phyloP scores from a whole-genome alignment of 2,113 vertebrate species.

The Pogona vitticeps region DNA sequence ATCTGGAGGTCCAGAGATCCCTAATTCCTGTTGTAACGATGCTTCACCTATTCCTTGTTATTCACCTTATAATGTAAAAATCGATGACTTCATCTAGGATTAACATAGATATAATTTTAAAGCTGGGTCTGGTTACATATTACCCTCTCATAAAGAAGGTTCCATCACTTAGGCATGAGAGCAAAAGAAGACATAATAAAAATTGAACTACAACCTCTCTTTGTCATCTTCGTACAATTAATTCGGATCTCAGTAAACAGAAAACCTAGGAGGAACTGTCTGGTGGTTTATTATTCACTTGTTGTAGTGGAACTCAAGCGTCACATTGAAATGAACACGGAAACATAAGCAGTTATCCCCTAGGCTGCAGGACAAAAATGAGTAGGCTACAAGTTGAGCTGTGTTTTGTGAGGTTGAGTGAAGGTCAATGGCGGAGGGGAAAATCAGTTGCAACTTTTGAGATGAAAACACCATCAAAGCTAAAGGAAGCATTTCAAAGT shows the following conservation, averaged over 20 bases:
- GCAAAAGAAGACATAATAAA: background rate
- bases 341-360: conserved; percentile 27
- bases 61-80: background rate
- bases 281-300: background rate
- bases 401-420: conserved; percentile 70
- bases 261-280: conserved; percentile 11
- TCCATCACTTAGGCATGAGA: background rate
- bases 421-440: conserved; percentile 65
- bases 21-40: background rate
- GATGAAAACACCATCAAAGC: conserved; percentile 80
- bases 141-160: background rate
- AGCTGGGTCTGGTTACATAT: background rate
- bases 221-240: background rate
- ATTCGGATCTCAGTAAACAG: conserved; percentile 8
- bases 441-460: conserved; percentile 77
- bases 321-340: conserved; percentile 1
- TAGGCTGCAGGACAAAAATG: conserved; percentile 28
- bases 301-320: background rate
- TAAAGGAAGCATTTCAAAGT: conserved; percentile 73
- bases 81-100: background rate
- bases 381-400: conserved; percentile 55
- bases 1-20: background rate
- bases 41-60: background rate
- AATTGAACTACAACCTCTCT: background rate
- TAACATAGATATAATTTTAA: background rate